These are phyloP conservation scores for Lampropteryx suffumata DNA, from an alignment of 2,888 invertebrate species.

Conservation along the genomic window DNA sequence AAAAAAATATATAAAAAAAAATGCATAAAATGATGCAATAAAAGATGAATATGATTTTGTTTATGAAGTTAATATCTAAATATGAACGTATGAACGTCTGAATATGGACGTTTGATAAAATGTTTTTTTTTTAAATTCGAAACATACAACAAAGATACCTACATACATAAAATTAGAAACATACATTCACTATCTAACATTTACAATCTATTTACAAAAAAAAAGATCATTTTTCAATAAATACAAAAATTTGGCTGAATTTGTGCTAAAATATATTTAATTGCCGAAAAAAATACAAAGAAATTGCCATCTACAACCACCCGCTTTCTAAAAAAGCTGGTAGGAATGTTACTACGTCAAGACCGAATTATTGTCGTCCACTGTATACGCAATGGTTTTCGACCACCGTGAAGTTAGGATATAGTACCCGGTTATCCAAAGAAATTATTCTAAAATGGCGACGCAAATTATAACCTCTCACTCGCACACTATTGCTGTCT, in stretches of 20 bases:
- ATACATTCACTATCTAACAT: conserved; percentile 75
- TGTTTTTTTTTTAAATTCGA: conserved; percentile 34
- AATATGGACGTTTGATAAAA: too few species aligned
- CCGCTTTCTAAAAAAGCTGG: conserved; percentile 19
- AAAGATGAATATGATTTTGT: conserved; percentile 28
- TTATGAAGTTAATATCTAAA: conserved; percentile 10
- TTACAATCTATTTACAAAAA: conserved; percentile 74
- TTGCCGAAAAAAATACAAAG: conserved; percentile 33
- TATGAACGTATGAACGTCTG: too few species aligned
- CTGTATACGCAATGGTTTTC: conserved; percentile 28
- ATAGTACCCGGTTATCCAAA: too few species aligned
- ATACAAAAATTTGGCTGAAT: conserved; percentile 76
- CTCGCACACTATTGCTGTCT: too few species aligned
- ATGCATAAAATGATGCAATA: too few species aligned
- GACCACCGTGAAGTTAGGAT: background rate
- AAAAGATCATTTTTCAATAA: conserved; percentile 62
- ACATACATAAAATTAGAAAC: conserved; percentile 46
- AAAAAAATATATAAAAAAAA: too few species aligned
- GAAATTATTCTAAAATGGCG: too few species aligned
- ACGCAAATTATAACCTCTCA: too few species aligned
- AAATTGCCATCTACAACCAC: conserved; percentile 17
- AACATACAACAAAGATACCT: conserved; percentile 33
- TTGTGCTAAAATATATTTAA: conserved; percentile 35
- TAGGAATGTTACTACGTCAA: conserved; percentile 37
- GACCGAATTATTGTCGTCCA: conserved; percentile 64